Conservation (phyloP, 2,797 vertebrate genomes). For the Macrochelys suwanniensis region DNA sequence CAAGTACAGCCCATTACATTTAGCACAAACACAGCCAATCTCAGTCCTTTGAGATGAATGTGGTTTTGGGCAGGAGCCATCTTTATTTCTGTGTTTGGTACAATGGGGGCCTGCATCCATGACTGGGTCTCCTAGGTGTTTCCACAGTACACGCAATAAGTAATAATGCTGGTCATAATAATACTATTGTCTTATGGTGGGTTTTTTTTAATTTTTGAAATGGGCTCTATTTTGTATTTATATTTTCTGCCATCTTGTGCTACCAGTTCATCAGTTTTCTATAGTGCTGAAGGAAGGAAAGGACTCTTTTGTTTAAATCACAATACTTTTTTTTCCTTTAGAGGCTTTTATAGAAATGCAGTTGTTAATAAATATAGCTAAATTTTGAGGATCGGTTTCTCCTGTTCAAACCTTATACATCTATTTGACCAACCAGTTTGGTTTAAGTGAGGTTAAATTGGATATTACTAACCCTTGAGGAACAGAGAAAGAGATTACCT, state of each 20-base stretch:
- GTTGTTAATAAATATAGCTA: accelerated
- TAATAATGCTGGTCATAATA: not conserved
- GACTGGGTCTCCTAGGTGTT: not conserved
- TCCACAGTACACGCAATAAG: not conserved
- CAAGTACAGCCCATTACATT: not conserved
- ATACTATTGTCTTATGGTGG: accelerated
- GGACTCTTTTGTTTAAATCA: accelerated
- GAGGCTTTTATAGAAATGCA: not conserved
- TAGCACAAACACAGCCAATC: not conserved
- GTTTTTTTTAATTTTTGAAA: not conserved
- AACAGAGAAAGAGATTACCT: not conserved
- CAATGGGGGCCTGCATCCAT: not conserved
- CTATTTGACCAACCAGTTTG: not conserved
- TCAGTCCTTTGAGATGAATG: not conserved
- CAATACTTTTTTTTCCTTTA: not conserved
- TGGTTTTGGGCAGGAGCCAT: not conserved
- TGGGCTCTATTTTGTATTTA: not conserved
- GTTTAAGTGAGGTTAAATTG: not conserved
- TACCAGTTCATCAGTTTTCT: not conserved
- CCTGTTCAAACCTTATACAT: not conserved
- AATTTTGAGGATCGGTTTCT: accelerated
- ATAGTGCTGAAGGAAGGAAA: not conserved
- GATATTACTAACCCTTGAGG: not conserved
- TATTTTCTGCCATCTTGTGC: not conserved
- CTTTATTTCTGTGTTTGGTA: accelerated